Percentiles rank a stretch among this genome's conserved stretches.
Conservation (phyloP, 2,797 vertebrate species). For the Orestias chungarensis region DNA sequence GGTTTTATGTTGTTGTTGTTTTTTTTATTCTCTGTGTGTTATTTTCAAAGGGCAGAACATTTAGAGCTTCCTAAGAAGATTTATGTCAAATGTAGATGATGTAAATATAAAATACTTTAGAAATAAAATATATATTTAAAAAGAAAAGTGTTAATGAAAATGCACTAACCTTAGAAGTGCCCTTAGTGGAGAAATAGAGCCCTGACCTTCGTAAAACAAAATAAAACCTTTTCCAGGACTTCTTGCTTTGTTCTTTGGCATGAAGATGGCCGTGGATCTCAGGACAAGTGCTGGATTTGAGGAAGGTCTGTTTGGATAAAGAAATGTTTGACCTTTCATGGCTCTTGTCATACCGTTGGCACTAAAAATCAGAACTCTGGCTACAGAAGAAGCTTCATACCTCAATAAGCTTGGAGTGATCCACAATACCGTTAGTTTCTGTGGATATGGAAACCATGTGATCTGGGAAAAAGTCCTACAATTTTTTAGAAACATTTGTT, state of each 20-base stretch:
- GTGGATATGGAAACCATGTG: slow-evolving; percentile 92
- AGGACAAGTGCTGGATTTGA: slow-evolving; percentile 93
- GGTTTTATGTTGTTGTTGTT: neutral
- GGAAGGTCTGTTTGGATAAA: slow-evolving; percentile 86
- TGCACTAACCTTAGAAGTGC: slow-evolving; percentile 95
- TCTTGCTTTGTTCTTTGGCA: slow-evolving; percentile 92
- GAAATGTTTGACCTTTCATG: slow-evolving; percentile 26
- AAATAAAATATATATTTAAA: neutral
- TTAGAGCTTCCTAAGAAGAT: neutral
- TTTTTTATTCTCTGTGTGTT: too few relatives aligned
- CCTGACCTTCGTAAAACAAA: slow-evolving; percentile 96
- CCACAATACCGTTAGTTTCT: slow-evolving; percentile 85
- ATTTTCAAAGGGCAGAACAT: neutral
- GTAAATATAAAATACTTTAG: neutral
- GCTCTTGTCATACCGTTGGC: slow-evolving; percentile 7
- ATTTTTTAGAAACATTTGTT: slow-evolving; percentile 23
- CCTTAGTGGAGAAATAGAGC: slow-evolving; percentile 97
- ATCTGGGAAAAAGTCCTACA: slow-evolving; percentile 94
- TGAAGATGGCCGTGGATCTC: slow-evolving; percentile 95
- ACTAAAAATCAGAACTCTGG: slow-evolving; percentile 13
- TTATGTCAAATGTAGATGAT: neutral
- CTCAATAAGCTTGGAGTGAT: slow-evolving; percentile 90
- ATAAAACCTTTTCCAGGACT: slow-evolving; percentile 95
- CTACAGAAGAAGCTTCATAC: slow-evolving; percentile 70
- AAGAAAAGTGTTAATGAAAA: too few relatives aligned